Conservation (phyloP, 2,797 vertebrate genomes). For the Pangasius larnaudii region DNA sequence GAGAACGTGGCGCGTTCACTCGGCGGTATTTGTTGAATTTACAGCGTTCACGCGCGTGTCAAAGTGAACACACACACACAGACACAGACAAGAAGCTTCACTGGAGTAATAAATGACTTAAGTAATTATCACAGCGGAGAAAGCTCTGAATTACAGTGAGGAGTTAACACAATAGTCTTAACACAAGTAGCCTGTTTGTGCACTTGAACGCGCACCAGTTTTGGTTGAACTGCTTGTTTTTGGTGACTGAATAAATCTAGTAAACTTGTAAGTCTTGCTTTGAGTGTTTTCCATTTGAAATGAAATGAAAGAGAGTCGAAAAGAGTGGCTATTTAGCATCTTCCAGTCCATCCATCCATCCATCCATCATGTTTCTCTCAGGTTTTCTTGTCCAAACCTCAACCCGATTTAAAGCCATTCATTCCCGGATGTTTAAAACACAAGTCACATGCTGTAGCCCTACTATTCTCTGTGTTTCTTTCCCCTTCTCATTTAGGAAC, state of each 20-base stretch:
- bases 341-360: background rate
- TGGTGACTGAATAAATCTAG: background rate
- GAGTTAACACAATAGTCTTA: background rate
- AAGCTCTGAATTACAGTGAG: background rate
- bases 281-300: slow-evolving; percentile 49
- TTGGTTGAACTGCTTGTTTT: background rate
- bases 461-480: slow-evolving; percentile 39
- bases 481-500: background rate
- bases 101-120: background rate
- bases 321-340: slow-evolving; percentile 27
- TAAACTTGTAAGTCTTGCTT: slow-evolving; percentile 23
- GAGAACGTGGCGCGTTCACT: background rate
- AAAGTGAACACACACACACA: background rate
- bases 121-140: background rate
- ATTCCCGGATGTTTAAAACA: slow-evolving; percentile 23
- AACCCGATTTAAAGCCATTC: background rate
- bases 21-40: background rate
- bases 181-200: background rate
- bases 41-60: background rate
- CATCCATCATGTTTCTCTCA: background rate
- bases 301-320: slow-evolving; percentile 12
- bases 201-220: background rate
- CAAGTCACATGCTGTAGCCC: slow-evolving; percentile 14
- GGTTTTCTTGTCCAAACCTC: background rate
- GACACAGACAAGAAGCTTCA: background rate